Evolutionary conservation across 2,113 vertebrate genomes (phyloP).

Genomic region (Trogon melanurus): DNA sequence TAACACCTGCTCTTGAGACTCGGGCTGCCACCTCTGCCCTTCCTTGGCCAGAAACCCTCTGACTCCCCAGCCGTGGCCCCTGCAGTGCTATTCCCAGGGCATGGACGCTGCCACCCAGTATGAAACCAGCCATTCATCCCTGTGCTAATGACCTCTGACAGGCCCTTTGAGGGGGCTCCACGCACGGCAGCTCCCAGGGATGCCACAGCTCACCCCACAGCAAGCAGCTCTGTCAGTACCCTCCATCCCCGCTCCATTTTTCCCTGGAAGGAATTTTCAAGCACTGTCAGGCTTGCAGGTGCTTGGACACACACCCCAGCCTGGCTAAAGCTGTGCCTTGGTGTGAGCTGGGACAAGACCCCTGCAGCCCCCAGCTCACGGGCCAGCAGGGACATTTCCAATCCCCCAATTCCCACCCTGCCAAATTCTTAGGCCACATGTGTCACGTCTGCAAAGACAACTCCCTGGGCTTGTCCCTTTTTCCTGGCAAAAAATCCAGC

Average conservation of each 20-base stretch:
- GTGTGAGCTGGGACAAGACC: not conserved
- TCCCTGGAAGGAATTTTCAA: not conserved
- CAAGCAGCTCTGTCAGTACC: rapidly evolving
- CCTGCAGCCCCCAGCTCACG: rapidly evolving
- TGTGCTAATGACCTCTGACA: constrained; percentile 4
- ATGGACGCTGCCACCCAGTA: not conserved
- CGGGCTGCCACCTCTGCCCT: not conserved
- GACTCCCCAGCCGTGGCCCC: not conserved
- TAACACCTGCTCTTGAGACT: not conserved
- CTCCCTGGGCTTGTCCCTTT: not conserved
- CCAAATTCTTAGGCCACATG: not conserved
- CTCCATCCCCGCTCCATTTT: not conserved
- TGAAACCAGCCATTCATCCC: constrained; percentile 48
- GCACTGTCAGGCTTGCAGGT: not conserved
- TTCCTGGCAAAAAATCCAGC: not conserved
- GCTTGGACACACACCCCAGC: not conserved
- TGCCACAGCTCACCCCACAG: not conserved
- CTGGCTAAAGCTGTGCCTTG: not conserved
- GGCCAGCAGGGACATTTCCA: not conserved
- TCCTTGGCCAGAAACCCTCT: not conserved
- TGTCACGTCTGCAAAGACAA: not conserved
- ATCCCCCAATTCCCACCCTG: not conserved
- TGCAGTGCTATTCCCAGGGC: not conserved
- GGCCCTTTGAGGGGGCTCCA: not conserved
- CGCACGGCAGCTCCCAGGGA: not conserved